Evolutionary conservation across 2,888 invertebrate genomes (phyloP), one percentile per base, ranked within the genome.

Genomic region (Ryuthela nishihirai): DNA sequence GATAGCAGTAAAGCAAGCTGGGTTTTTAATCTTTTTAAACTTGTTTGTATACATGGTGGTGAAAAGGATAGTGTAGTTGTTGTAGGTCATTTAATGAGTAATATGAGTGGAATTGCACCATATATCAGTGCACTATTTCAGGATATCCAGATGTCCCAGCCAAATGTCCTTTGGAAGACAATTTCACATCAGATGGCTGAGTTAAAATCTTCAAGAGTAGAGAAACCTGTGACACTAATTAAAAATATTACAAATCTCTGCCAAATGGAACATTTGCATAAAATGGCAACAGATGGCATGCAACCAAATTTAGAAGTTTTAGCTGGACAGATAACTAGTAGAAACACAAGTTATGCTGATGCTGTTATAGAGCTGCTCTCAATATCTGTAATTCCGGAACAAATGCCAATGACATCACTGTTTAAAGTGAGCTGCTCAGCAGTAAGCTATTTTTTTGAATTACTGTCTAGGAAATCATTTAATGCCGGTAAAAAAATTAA

Each of bases 381-480:
- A 10, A 49, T 58, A 6, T 54, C 48, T 42, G 58, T 58, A 18
- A 49, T 58, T 24, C 65, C 65, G 9, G 62, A 64, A 17, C 43
- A 49, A n/a, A 54, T 65, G 54, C 54, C 65, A 9, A 56, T 64
- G 38, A 54, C 63, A 7, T 45, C 58, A 7, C 45, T 67, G 2
- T 59, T 55, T 15, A 54, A 50, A n/a, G 59, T 67, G 7, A 48
- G 60, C 26, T 60, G 40, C n/a, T 63, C 62, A 21, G 53, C 55
- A 7, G 64, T 64, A 4, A 54, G 47, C 23, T 65, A 63, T 35
- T 63, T 67, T 23, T 66, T 66, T 29, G 25, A 55, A 20, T 26
- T 62, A 10, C 17, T 64, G 2, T 35, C 43, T 6, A 43, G 52
- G n/a, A 34, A 54, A 17, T 32, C 35, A 7, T 10, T 53, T 3